phyloP scores from a whole-genome alignment of 2,888 invertebrate genomes.

The Cantharis lateralis region DNA sequence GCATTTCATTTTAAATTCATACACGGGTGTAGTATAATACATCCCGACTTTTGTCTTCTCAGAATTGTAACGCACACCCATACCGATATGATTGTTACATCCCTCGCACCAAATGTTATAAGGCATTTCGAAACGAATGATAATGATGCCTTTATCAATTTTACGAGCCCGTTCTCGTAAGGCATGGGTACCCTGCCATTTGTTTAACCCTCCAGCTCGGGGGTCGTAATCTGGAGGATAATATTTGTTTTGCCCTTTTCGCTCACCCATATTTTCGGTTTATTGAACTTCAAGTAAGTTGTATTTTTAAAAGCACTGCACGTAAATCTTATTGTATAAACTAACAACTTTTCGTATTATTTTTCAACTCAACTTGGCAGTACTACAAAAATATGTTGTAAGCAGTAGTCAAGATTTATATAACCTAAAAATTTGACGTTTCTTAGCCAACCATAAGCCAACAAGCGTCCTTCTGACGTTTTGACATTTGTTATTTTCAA shows the following conservation, averaged over 20 bases:
- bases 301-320: not conserved
- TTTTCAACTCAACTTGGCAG: not conserved
- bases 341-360: not conserved
- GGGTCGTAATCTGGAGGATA: slow-evolving; percentile 99
- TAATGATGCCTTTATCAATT: slow-evolving; percentile 91
- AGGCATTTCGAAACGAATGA: slow-evolving; percentile 99
- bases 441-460: no score
- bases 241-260: slow-evolving; percentile 96
- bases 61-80: slow-evolving; percentile 98
- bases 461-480: no score
- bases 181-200: slow-evolving; percentile 93
- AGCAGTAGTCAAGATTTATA: not conserved
- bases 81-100: slow-evolving; percentile 97
- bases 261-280: slow-evolving; percentile 88
- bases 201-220: slow-evolving; percentile 90
- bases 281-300: not conserved
- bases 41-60: slow-evolving; percentile 93
- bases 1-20: slow-evolving; percentile 99
- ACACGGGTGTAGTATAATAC: slow-evolving; percentile 97
- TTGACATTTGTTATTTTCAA: not conserved
- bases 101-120: slow-evolving; percentile 99
- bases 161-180: slow-evolving; percentile 95
- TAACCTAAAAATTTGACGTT: not conserved
- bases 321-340: no score
- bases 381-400: not conserved